These are phyloP conservation scores for Cnemophilus loriae DNA, from an alignment of 2,113 vertebrate species.

Conservation along the genomic window DNA sequence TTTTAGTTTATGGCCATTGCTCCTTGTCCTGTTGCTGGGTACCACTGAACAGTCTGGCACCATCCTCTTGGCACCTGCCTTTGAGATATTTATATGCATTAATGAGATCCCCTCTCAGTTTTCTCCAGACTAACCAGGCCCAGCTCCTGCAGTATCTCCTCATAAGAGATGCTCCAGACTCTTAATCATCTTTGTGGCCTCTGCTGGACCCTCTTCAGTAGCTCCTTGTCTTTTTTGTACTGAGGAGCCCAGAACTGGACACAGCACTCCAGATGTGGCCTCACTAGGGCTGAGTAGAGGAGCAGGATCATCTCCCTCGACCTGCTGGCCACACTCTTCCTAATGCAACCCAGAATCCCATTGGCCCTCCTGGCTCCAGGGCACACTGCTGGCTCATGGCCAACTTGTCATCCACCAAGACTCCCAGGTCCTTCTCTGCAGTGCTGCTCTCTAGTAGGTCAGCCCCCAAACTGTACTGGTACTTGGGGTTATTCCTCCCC, in stretches of 20 bases:
- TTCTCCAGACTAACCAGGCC: neutral
- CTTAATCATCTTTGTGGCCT: neutral
- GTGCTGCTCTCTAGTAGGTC: neutral
- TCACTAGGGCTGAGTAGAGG: neutral
- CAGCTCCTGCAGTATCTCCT: neutral
- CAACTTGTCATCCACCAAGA: neutral
- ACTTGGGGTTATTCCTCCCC: neutral
- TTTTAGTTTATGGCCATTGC: neutral
- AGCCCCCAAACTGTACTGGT: neutral
- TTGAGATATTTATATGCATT: neutral
- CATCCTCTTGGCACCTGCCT: neutral
- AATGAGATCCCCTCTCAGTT: neutral
- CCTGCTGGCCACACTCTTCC: neutral
- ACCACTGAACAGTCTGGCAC: neutral
- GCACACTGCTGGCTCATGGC: neutral
- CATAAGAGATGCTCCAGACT: neutral
- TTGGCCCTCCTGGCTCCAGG: neutral
- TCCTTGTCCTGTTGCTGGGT: neutral
- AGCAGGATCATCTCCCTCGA: neutral
- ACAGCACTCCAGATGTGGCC: neutral
- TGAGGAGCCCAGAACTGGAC: neutral
- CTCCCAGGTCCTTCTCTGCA: neutral
- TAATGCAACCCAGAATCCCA: neutral
- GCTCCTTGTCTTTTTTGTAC: neutral
- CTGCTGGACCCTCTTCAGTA: neutral